phyloP scores from a whole-genome alignment of 2,113 vertebrate genomes.

The Hassar affinis region DNA sequence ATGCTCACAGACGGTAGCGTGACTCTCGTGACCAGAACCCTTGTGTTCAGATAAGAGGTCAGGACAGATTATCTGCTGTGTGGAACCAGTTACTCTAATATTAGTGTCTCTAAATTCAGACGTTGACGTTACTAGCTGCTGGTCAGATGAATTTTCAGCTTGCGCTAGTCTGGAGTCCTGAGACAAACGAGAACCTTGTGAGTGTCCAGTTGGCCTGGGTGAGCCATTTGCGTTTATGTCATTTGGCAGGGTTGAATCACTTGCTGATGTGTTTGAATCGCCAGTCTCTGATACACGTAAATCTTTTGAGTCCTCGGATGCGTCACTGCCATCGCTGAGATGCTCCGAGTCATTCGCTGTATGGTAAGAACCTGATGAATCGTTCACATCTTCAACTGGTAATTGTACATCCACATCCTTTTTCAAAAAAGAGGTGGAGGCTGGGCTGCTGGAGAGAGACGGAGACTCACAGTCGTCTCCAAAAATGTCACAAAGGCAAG shows the following conservation, averaged over 20 bases:
- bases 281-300: background rate
- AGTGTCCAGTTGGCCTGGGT: constrained; percentile 3
- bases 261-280: constrained; percentile 11
- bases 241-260: constrained; percentile 6
- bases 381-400: constrained; percentile 62
- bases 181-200: constrained; percentile 8
- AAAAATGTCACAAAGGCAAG: constrained; percentile 78
- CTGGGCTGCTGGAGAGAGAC: constrained; percentile 65
- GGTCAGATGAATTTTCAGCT: constrained; percentile 23
- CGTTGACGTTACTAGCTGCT: background rate
- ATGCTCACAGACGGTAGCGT: background rate
- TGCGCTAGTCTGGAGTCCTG: background rate
- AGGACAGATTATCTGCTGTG: background rate
- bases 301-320: constrained; percentile 67
- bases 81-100: constrained; percentile 22
- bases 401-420: constrained; percentile 54
- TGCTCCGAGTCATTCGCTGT: constrained; percentile 79
- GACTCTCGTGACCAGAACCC: background rate
- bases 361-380: constrained; percentile 85
- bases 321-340: constrained; percentile 77
- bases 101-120: constrained; percentile 37
- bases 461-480: constrained; percentile 71
- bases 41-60: constrained; percentile 14
- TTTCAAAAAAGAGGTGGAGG: constrained; percentile 57
- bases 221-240: constrained; percentile 15